A percentile compares a stretch with the other conserved stretches of the same genome.
Conservation (phyloP, 2,888 invertebrate species). For the Anaspis maculata region DNA sequence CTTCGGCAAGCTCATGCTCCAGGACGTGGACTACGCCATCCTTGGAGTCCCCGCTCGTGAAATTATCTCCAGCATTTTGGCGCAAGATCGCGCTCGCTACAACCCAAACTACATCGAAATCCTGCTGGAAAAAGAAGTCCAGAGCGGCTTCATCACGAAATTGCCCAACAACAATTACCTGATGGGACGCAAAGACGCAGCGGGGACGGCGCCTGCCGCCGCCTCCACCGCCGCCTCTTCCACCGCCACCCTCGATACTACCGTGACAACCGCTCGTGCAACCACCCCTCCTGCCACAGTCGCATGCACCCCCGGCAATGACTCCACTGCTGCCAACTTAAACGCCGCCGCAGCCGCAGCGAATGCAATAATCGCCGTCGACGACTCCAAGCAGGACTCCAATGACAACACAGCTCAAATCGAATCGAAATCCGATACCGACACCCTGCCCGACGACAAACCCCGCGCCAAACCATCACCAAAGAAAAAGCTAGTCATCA, state of each 20-base stretch:
- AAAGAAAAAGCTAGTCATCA: too few species aligned
- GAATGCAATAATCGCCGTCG: too few species aligned
- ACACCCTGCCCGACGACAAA: too few species aligned
- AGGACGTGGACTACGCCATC: conserved; percentile 63
- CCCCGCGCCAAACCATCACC: too few species aligned
- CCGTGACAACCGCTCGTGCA: too few species aligned
- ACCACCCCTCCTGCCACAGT: too few species aligned
- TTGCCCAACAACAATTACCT: conserved; percentile 62
- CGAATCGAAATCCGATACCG: conserved; percentile 23
- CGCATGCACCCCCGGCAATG: background rate
- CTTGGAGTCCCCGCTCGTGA: conserved; percentile 63
- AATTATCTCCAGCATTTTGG: conserved; percentile 55
- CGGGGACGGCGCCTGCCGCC: conserved; percentile 14
- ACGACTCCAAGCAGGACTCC: conserved; percentile 24
- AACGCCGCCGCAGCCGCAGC: too few species aligned
- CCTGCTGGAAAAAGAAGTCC: conserved; percentile 61
- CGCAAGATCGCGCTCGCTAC: conserved; percentile 56
- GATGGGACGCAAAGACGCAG: conserved; percentile 49
- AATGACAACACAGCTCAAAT: too few species aligned
- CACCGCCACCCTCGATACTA: too few species aligned
- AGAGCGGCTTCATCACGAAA: conserved; percentile 58
- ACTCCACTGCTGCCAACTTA: too few species aligned
- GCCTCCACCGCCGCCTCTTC: background rate
- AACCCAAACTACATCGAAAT: conserved; percentile 55
- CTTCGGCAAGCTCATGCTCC: conserved; percentile 61